Evolutionary conservation across 1,140 invertebrate species (phyloP), one percentile per base, ranked within the genome.

Genomic region (Dysdera silvatica): DNA sequence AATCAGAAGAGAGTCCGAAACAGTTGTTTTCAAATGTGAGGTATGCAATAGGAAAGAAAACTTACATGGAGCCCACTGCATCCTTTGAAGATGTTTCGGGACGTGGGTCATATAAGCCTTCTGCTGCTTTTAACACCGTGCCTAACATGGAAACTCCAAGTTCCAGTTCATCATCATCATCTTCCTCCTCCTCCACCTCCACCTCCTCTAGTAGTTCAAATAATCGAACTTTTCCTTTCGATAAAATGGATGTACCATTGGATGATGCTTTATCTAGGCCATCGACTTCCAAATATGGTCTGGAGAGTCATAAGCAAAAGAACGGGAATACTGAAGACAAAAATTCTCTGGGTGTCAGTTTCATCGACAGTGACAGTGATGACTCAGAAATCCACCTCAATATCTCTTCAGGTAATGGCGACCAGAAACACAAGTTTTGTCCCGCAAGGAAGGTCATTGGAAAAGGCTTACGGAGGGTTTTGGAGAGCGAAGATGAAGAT

Each of bases 291-390:
- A 52, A 20, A 45, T 28, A 60, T 31, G 18, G 23, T 8, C 45
- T 41, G 14, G 26, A 45, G 6, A 23, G 5, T 24, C n/a, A 18
- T 32, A n/a, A n/a, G n/a, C 49, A 12, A 10, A 37, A 48, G 31
- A 29, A 8, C 29, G 23, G 26, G 0, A 61, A 31, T 32, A 33
- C 10, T 18, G 3, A 28, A 45, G 8, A 2, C 28, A 18, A 4
- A 40, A 26, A 23, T 31, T 23, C 52, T 32, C 10, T 47, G 14
- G 8, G 18, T 56, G 31, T 63, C 40, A 23, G 51, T 14, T 56
- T 45, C n/a, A 26, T 63, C 20, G 61, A 63, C 18, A 56, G 61
- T 28, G 49, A 41, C 24, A 63, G 61, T 49, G 61, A 63, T 29
- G 61, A 63, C 20, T 53, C 8, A 53, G 45, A 55, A 35, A 16